These are phyloP conservation scores for Macrotrachela quadricornifera DNA, from an alignment of 1,140 invertebrate genomes.

Conservation along the genomic window DNA sequence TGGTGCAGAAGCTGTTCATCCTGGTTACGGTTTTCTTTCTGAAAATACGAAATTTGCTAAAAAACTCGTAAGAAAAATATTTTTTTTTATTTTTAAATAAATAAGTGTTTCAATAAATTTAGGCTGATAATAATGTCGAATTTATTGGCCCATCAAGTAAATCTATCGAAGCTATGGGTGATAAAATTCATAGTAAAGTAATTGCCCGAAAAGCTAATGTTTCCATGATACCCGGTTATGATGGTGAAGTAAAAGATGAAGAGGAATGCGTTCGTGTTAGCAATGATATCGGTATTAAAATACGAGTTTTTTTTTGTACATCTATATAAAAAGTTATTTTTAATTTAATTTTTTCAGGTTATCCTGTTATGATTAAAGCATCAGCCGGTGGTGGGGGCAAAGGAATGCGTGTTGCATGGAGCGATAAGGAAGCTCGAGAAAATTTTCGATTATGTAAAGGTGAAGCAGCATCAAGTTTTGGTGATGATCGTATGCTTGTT, in stretches of 20 bases:
- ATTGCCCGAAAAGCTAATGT: constrained; percentile 46
- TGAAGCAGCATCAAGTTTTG: constrained; percentile 45
- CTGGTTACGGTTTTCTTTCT: constrained; percentile 36
- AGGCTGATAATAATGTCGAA: constrained; percentile 33
- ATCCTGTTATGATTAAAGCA: constrained; percentile 55
- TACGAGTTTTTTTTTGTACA: not conserved
- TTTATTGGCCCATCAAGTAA: constrained; percentile 46
- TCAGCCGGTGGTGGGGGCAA: constrained; percentile 49
- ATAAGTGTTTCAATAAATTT: constrained; percentile 9
- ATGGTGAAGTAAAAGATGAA: constrained; percentile 33
- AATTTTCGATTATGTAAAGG: constrained; percentile 39
- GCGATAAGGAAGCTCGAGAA: constrained; percentile 41
- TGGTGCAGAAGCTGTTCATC: constrained; percentile 39
- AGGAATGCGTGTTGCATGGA: constrained; percentile 49
- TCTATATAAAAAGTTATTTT: too few species aligned
- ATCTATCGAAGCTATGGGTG: constrained; percentile 45
- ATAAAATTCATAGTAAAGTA: constrained; percentile 48
- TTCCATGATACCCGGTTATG: constrained; percentile 38
- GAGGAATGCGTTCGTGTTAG: constrained; percentile 42
- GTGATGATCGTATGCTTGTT: constrained; percentile 48
- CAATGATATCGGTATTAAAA: constrained; percentile 36
- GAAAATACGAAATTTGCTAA: constrained; percentile 47
- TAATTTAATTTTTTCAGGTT: constrained; percentile 19
- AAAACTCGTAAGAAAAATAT: constrained; percentile 27
- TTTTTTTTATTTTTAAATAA: not conserved